These are phyloP conservation scores for Thymelicus acteon DNA, from an alignment of 2,888 invertebrate genomes.

Conservation along the genomic window DNA sequence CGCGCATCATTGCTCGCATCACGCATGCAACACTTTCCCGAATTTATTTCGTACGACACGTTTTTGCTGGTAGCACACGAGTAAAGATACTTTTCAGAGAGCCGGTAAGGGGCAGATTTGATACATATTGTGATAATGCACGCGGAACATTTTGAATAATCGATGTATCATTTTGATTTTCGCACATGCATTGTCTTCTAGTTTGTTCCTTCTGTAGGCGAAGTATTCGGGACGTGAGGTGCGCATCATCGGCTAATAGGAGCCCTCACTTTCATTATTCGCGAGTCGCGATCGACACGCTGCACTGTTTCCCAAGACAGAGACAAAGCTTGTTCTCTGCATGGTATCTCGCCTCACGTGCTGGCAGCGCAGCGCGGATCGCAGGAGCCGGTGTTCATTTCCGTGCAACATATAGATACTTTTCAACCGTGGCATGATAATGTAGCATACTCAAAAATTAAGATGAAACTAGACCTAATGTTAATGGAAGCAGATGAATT, in stretches of 20 bases:
- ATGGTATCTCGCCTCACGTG: too few relatives aligned
- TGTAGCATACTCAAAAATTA: constrained; percentile 16
- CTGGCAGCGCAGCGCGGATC: too few relatives aligned
- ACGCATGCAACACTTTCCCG: constrained; percentile 35
- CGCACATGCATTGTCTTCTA: too few relatives aligned
- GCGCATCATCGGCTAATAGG: too few relatives aligned
- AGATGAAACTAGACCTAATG: constrained; percentile 30
- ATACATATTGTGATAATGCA: too few relatives aligned
- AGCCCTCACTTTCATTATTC: too few relatives aligned
- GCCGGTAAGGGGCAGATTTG: not conserved
- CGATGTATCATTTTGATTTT: too few relatives aligned
- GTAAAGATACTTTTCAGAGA: constrained; percentile 1
- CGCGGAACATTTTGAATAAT: too few relatives aligned
- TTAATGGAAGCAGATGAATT: not conserved
- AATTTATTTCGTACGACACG: constrained; percentile 29
- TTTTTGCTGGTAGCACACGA: constrained; percentile 17
- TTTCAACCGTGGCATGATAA: constrained; percentile 30
- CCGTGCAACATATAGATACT: constrained; percentile 21
- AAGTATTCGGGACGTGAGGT: too few relatives aligned
- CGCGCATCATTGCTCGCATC: constrained; percentile 31
- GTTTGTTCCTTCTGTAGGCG: too few relatives aligned
- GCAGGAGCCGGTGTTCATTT: constrained; percentile 34
- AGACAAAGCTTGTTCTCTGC: not conserved
- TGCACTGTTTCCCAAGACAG: too few relatives aligned
- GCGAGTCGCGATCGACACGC: too few relatives aligned